These are phyloP conservation scores for Drosophila repletoides DNA, from an alignment of 1,140 invertebrate genomes.

Conservation along the genomic window DNA sequence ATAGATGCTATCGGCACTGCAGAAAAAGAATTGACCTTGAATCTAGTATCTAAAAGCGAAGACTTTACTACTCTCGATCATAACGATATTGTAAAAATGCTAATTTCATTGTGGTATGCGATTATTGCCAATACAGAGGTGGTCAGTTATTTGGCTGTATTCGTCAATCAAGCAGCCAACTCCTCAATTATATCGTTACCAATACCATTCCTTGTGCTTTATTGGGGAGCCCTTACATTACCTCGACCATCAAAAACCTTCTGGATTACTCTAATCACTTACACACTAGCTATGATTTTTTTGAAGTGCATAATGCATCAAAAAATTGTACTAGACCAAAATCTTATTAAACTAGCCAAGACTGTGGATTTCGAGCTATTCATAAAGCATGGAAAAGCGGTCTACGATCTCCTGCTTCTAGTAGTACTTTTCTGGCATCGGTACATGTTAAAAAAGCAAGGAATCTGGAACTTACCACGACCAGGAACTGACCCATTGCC, in stretches of 20 bases:
- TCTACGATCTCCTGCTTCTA: slow-evolving; percentile 94
- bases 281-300: slow-evolving; percentile 95
- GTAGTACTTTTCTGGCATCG: slow-evolving; percentile 98
- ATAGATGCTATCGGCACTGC: slow-evolving; percentile 9
- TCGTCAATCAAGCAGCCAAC: slow-evolving; percentile 94
- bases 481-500: slow-evolving; percentile 14
- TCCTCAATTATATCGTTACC: slow-evolving; percentile 92
- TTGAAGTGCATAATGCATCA: slow-evolving; percentile 99
- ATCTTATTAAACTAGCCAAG: slow-evolving; percentile 84
- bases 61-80: slow-evolving; percentile 55
- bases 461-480: slow-evolving; percentile 57
- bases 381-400: slow-evolving; percentile 91
- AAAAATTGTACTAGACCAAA: slow-evolving; percentile 92
- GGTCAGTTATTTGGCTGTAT: slow-evolving; percentile 97
- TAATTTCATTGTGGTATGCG: slow-evolving; percentile 90
- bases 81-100: slow-evolving; percentile 71
- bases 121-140: slow-evolving; percentile 95
- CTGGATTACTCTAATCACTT: slow-evolving; percentile 98
- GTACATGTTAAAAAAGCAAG: slow-evolving; percentile 84
- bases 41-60: neutral
- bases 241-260: slow-evolving; percentile 98
- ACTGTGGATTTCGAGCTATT: slow-evolving; percentile 95
- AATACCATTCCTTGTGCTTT: slow-evolving; percentile 96
- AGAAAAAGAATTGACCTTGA: neutral
- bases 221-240: slow-evolving; percentile 98